These are phyloP conservation scores for Pollenia labialis DNA, from an alignment of 2,888 invertebrate species.

Conservation along the genomic window DNA sequence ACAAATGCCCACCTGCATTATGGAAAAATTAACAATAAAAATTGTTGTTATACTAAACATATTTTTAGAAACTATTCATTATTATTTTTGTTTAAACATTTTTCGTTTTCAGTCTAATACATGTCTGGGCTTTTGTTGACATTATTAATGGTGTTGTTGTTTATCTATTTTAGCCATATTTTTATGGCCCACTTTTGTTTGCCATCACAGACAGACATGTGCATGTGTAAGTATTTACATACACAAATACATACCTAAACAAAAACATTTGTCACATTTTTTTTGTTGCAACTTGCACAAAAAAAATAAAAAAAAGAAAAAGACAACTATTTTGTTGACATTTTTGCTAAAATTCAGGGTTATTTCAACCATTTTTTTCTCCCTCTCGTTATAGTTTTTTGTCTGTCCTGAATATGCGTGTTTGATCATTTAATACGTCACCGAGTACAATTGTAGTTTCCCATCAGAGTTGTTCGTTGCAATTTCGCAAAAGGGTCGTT, in stretches of 20 bases:
- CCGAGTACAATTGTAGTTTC: constrained; percentile 28
- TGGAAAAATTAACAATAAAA: not conserved
- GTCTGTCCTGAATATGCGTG: constrained; percentile 38
- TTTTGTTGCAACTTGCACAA: constrained; percentile 30
- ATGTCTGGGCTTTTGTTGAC: constrained; percentile 51
- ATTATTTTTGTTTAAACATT: not conserved
- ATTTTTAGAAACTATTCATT: not conserved
- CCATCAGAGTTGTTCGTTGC: constrained; percentile 18
- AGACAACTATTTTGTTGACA: constrained; percentile 64
- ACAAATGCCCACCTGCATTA: constrained; percentile 33
- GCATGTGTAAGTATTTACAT: not conserved
- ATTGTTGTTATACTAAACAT: not conserved
- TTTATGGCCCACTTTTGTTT: constrained; percentile 41
- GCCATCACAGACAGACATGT: not conserved
- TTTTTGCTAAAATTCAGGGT: constrained; percentile 70
- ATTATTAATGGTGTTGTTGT: constrained; percentile 4
- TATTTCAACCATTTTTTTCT: constrained; percentile 40
- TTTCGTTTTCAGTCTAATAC: constrained; percentile 53
- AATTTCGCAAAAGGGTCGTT: constrained; percentile 34
- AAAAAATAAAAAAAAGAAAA: not conserved
- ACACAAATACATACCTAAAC: constrained; percentile 16
- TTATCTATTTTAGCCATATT: constrained; percentile 48
- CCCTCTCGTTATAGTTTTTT: not conserved
- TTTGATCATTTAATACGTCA: constrained; percentile 49
- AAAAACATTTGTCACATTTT: constrained; percentile 74